Evolutionary conservation across 2,888 invertebrate genomes (phyloP), one percentile per base, ranked within the genome.

Genomic region (Harpalus rubripes): DNA sequence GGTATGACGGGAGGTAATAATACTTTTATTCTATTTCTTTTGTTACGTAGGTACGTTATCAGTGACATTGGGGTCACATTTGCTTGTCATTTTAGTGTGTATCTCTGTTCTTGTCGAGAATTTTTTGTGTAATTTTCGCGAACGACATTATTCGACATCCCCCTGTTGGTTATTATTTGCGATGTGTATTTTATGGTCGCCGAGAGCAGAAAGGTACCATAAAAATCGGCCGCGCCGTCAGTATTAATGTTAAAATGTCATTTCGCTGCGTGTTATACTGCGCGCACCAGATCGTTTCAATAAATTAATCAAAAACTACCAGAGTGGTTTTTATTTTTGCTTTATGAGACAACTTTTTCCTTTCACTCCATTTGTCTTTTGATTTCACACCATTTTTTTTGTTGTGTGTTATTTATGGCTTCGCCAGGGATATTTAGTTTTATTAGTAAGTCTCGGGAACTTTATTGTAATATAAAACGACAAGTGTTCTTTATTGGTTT

Each of bases 181-280:
- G 65, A 81, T 81, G 61, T 81, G 81, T 81, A 61, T 81, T 81
- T 81, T 81, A 81, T 63, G 81, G 63, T 61, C 44, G 44, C 16
- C n/a, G 44, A 39, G 81, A 61, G 39, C 44, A 16, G 81, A 22
- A 81, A 81, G 63, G 65, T 63, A 44, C 81, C 81, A 65, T 81
- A 81, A 81, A 79, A 81, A 81, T 81, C 81, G 81, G 63, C 44
- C 44, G 44, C n/a, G 81, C 81, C 81, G 26, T 61, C 63, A 81
- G 81, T 81, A 81, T 81, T 81, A 81, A 81, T 81, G 81, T 81
- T 65, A 81, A 81, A 81, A 81, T 81, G 81, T 81, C 81, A 81
- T 81, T 81, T 61, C 81, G 61, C 39, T 78, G 78, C 44, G 32
- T 78, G 58, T 15, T 22, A 58, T 16, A 18, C 44, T 78, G 78